Conservation (phyloP, 2,113 vertebrate species). For the Oceanites oceanicus region DNA sequence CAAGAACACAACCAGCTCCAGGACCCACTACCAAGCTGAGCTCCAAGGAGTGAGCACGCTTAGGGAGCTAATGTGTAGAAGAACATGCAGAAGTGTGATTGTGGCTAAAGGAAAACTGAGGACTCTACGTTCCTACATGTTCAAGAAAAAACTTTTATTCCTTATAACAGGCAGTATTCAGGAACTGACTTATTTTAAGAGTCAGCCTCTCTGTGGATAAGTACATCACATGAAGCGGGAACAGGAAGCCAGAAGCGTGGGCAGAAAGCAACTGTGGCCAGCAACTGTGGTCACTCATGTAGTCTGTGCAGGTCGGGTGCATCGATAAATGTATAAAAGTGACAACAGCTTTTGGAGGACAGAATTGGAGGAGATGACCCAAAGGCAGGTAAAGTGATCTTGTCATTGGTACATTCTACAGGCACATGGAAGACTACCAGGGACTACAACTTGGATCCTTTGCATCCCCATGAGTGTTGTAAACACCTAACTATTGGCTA, state of each 20-base stretch:
- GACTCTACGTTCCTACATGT: background rate
- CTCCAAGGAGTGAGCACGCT: background rate
- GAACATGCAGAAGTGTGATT: background rate
- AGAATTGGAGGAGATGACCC: background rate
- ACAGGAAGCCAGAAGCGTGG: background rate
- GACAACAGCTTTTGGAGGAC: background rate
- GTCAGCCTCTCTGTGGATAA: background rate
- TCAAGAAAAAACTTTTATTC: background rate
- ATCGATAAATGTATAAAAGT: background rate
- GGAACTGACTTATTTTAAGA: background rate
- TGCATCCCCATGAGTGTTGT: background rate
- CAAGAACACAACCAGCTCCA: background rate
- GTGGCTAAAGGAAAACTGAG: background rate
- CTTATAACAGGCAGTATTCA: background rate
- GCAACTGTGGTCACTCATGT: background rate
- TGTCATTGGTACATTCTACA: background rate
- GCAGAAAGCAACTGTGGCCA: background rate
- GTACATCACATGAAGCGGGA: background rate
- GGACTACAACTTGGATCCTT: background rate
- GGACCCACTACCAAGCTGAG: background rate
- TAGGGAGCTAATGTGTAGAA: background rate
- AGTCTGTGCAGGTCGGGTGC: background rate
- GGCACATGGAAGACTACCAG: background rate
- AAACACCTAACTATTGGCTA: conserved; percentile 27
- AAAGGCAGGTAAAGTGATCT: background rate